Conservation (phyloP, 2,113 vertebrate genomes). For the Cephalophus harveyi region DNA sequence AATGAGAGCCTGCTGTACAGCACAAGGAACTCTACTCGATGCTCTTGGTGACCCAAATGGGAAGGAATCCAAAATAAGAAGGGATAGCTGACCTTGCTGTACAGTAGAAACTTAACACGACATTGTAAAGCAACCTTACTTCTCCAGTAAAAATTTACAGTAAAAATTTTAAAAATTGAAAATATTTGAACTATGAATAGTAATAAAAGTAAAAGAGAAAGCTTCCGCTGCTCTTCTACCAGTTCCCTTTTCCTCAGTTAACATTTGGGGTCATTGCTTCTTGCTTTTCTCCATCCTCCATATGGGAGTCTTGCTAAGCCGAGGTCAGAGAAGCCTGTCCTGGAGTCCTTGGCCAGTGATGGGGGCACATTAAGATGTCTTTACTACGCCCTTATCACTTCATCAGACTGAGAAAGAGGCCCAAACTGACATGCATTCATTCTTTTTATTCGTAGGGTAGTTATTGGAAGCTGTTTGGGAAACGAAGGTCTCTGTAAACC, state of each 20-base stretch:
- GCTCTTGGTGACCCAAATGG: not conserved
- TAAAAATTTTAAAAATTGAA: not conserved
- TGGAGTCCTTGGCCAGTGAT: not conserved
- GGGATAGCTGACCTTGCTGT: not conserved
- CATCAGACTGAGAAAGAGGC: not conserved
- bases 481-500: not conserved
- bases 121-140: not conserved
- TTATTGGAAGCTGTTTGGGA: not conserved
- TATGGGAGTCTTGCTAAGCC: not conserved
- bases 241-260: not conserved
- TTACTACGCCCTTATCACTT: not conserved
- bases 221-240: rapidly evolving
- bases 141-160: not conserved
- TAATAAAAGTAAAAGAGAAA: not conserved
- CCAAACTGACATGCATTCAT: not conserved
- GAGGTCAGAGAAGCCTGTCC: not conserved
- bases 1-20: not conserved
- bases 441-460: not conserved
- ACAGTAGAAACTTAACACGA: not conserved
- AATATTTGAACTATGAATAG: not conserved
- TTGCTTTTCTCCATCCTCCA: not conserved
- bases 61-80: not conserved
- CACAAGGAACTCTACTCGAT: not conserved
- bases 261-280: not conserved
- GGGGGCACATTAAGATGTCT: not conserved